Evolutionary conservation across 2,113 vertebrate genomes (phyloP), one percentile per base, ranked within the genome.

Genomic region (Athene cunicularia): DNA sequence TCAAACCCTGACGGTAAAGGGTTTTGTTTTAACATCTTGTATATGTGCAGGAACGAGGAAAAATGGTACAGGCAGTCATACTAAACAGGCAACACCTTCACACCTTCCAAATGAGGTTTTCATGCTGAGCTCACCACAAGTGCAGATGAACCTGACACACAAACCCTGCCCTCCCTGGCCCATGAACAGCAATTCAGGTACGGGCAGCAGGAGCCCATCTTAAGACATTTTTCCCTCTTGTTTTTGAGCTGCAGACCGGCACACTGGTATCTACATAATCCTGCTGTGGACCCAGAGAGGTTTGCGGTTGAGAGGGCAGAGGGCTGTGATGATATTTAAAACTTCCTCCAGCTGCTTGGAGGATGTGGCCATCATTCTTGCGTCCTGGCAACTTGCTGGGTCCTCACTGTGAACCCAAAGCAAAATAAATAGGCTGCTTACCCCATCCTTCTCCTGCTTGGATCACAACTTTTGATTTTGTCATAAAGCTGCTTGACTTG

Each of bases 401-500:
- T 80, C 89, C 62, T 76, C 1, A 1, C 74, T 1, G 2, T 86
- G 89, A 93, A 87, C 77, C 66, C 86, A 66, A 58, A 73, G 73
- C 35, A 47, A 81, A 94, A 93, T 70, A 87, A 96, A 95, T 86
- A 33, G 86, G 49, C 91, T 93, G 91, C 89, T 92, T 23, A 35
- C 15, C 62, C 86, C 89, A 66, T 53, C 70, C 71, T 90, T 93
- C 82, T 33, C 62, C 93, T 94, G 66, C 95, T n/a, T 59, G 91
- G 89, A 73, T 96, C 95, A 90, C 97, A 96, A 93, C 89, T 95
- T 95, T 96, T 94, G 96, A 96, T 97, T 97, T 96, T 97, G 84
- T 97, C 93, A 94, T 97, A 97, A 96, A 94, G 93, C 95, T 97
- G 94, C 90, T 97, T 62, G 71, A 27, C 75, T 97, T 97, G 96